phyloP scores from a whole-genome alignment of 2,888 invertebrate species.

The Zootermopsis nevadensis region DNA sequence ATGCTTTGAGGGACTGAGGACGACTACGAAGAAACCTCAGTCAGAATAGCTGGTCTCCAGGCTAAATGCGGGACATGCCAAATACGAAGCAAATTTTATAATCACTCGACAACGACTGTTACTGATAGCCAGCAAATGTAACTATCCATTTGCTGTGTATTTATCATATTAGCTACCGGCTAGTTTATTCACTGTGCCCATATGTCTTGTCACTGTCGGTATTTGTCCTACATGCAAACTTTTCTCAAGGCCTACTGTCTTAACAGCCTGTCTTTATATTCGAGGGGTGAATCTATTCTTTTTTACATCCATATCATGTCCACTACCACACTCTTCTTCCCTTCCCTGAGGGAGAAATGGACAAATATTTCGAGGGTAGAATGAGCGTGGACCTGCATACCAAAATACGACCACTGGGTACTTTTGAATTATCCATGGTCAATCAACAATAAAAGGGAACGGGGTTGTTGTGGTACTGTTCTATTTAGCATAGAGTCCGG shows the following conservation, averaged over 20 bases:
- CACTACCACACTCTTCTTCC: not conserved
- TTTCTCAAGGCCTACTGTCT: too few species aligned
- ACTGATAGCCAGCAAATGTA: too few species aligned
- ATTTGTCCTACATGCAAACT: not conserved
- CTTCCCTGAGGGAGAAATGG: not conserved
- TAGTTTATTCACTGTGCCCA: not conserved
- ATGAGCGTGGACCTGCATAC: slow-evolving; percentile 47
- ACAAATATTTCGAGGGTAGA: not conserved
- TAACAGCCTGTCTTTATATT: too few species aligned
- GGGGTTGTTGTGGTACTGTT: slow-evolving; percentile 49
- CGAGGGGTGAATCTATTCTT: too few species aligned
- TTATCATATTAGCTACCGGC: not conserved
- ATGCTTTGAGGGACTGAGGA: too few species aligned
- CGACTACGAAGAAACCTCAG: too few species aligned
- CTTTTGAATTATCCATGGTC: slow-evolving; percentile 46
- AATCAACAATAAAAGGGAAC: slow-evolving; percentile 33
- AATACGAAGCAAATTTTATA: too few species aligned
- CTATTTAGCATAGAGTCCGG: slow-evolving; percentile 51
- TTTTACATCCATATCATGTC: not conserved
- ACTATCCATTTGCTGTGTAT: too few species aligned
- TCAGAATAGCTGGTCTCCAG: too few species aligned
- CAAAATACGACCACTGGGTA: slow-evolving; percentile 43
- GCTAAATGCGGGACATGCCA: too few species aligned
- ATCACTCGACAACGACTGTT: too few species aligned
- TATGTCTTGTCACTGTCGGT: not conserved